phyloP scores from a whole-genome alignment of 2,113 vertebrate species.

The Pygoscelis adeliae region DNA sequence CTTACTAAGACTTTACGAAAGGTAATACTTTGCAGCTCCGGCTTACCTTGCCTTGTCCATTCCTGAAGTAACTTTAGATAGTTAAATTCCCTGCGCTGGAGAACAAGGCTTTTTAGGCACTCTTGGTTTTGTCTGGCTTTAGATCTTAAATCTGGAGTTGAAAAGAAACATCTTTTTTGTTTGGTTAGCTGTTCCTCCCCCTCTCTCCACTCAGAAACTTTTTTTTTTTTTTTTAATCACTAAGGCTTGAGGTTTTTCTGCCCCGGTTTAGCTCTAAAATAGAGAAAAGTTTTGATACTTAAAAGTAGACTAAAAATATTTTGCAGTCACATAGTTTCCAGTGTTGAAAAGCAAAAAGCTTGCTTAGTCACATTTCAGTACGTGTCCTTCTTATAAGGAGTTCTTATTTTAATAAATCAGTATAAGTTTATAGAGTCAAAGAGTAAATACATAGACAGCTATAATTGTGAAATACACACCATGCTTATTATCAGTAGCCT shows the following conservation, averaged over 20 bases:
- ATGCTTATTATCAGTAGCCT: neutral
- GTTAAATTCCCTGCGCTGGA: neutral
- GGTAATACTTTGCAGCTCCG: neutral
- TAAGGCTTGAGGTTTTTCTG: neutral
- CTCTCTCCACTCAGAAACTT: neutral
- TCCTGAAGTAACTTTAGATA: neutral
- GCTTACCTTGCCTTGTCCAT: neutral
- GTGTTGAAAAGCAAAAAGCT: neutral
- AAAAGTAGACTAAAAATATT: neutral
- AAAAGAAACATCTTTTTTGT: conserved; percentile 11
- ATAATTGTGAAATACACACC: neutral
- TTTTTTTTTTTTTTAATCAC: neutral
- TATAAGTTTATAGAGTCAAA: neutral
- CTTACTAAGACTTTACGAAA: neutral
- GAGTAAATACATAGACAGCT: neutral
- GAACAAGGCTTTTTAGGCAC: neutral
- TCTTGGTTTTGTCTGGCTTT: conserved; percentile 26
- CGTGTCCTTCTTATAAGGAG: neutral
- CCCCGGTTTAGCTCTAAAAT: neutral
- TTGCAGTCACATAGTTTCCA: neutral
- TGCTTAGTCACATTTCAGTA: neutral
- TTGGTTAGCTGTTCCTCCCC: neutral
- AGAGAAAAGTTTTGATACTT: neutral
- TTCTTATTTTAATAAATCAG: neutral
- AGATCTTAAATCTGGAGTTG: neutral